Percentiles rank a stretch among this genome's conserved stretches.
Conservation (phyloP, 2,113 vertebrate species). For the Eurypyga helias region DNA sequence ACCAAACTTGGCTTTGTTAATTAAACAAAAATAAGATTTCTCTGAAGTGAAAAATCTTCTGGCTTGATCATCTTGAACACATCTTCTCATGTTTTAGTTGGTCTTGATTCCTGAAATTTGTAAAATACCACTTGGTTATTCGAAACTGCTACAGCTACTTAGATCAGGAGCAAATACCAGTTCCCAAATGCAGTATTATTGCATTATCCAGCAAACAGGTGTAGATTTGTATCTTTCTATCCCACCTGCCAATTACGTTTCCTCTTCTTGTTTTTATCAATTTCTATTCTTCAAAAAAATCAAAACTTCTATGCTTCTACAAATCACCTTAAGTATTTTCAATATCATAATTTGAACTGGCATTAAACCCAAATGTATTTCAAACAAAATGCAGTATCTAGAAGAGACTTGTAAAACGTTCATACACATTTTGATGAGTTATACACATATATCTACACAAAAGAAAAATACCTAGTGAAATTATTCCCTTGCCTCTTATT, state of each 20-base stretch:
- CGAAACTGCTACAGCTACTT: not conserved
- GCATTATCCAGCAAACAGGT: not conserved
- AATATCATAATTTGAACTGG: not conserved
- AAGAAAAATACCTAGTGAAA: not conserved
- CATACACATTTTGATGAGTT: not conserved
- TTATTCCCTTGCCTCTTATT: not conserved
- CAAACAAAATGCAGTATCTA: not conserved
- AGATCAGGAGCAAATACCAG: not conserved
- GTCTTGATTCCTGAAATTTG: constrained; percentile 60
- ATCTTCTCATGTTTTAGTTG: constrained; percentile 6
- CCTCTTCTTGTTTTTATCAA: not conserved
- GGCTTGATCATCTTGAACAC: constrained; percentile 55
- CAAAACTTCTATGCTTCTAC: not conserved
- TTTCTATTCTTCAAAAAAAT: not conserved
- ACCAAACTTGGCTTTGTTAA: constrained; percentile 9
- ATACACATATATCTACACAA: not conserved
- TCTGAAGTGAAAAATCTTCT: constrained; percentile 33
- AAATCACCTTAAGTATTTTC: not conserved
- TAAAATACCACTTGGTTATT: constrained; percentile 20
- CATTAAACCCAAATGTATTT: not conserved
- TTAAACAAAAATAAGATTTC: not conserved
- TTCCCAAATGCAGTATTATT: not conserved
- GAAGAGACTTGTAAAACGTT: not conserved
- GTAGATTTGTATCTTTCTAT: not conserved
- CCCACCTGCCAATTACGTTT: not conserved